Evolutionary conservation across 2,888 invertebrate species (phyloP).

Genomic region (Metopia argyrocephala): DNA sequence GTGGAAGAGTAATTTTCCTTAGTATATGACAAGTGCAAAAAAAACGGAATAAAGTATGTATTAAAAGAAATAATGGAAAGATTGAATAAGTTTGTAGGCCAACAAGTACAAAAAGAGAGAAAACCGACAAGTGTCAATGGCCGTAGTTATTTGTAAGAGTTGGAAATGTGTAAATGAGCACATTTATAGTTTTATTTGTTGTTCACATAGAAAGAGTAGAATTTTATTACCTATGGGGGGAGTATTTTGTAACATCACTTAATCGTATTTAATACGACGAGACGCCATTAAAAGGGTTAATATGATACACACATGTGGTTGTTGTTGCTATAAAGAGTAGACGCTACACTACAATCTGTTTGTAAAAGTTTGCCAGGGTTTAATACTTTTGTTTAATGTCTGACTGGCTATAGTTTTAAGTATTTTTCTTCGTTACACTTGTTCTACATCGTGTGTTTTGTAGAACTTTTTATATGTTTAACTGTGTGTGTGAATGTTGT

Average conservation of each 20-base stretch:
- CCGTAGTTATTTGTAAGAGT: constrained; percentile 49
- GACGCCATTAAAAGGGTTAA: constrained; percentile 77
- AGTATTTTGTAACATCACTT: constrained; percentile 7
- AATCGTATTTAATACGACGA: constrained; percentile 68
- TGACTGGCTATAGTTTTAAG: neutral
- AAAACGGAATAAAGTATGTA: neutral
- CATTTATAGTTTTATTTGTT: constrained; percentile 1
- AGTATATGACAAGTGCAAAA: constrained; percentile 52
- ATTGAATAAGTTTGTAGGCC: neutral
- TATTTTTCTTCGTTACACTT: neutral
- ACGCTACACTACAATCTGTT: neutral
- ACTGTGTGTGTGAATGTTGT: neutral
- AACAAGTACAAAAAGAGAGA: constrained; percentile 14
- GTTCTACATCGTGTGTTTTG: neutral
- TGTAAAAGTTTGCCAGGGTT: neutral
- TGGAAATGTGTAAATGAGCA: constrained; percentile 22
- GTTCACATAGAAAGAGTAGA: constrained; percentile 20
- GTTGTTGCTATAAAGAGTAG: too few relatives aligned
- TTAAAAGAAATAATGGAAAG: neutral
- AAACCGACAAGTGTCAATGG: constrained; percentile 65
- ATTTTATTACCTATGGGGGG: constrained; percentile 9
- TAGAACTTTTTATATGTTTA: constrained; percentile 10
- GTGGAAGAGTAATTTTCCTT: neutral
- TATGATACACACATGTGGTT: too few relatives aligned
- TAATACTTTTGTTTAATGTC: constrained; percentile 4